These are phyloP conservation scores for Ridgeia piscesae DNA, from an alignment of 1,140 invertebrate genomes.

Conservation along the genomic window DNA sequence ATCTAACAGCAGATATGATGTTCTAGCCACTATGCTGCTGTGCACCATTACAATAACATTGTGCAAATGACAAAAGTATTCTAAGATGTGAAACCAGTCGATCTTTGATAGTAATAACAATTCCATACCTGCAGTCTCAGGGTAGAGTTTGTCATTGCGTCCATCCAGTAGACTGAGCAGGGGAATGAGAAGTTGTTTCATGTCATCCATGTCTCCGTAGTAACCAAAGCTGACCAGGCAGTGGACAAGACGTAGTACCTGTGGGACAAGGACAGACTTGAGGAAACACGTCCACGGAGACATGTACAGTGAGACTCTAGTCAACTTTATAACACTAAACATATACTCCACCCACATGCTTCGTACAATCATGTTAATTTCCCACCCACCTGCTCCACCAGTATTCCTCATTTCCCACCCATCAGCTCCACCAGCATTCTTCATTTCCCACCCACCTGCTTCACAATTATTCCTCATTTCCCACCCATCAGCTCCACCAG, in stretches of 20 bases:
- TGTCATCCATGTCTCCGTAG: conserved; percentile 50
- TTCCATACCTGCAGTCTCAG: conserved; percentile 29
- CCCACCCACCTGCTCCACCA: too few relatives aligned
- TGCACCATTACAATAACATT: too few relatives aligned
- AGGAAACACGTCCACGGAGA: background rate
- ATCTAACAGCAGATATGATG: too few relatives aligned
- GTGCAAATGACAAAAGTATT: background rate
- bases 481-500: too few relatives aligned
- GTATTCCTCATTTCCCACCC: too few relatives aligned
- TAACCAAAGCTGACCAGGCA: conserved; percentile 53
- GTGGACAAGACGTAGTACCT: conserved; percentile 53
- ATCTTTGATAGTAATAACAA: background rate
- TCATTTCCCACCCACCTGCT: too few relatives aligned
- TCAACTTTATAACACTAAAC: conserved; percentile 12
- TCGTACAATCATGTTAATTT: too few relatives aligned
- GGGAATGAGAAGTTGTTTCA: conserved; percentile 47
- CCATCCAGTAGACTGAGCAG: conserved; percentile 53
- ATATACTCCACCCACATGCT: too few relatives aligned
- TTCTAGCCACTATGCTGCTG: too few relatives aligned
- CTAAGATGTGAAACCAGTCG: background rate
- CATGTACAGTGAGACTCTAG: background rate
- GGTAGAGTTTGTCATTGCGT: conserved; percentile 54
- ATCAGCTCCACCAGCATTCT: too few relatives aligned
- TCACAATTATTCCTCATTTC: too few relatives aligned
- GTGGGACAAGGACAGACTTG: conserved; percentile 9